A percentile compares a stretch with the other conserved stretches of the same genome.
Evolutionary conservation across 1,140 invertebrate genomes (phyloP).

Genomic region (Zaprionus ornatus): DNA sequence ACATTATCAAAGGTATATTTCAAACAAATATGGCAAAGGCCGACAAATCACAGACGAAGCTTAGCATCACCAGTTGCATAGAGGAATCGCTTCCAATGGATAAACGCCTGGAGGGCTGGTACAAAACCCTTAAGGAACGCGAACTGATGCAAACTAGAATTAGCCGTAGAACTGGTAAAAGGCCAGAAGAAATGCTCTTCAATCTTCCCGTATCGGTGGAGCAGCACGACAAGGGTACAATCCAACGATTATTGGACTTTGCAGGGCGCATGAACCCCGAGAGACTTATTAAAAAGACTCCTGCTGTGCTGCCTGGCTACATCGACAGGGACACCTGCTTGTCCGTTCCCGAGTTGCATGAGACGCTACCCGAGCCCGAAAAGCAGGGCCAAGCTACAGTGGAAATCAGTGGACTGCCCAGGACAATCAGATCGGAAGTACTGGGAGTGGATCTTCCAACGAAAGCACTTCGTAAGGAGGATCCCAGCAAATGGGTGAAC

Average conservation of each 20-base stretch:
- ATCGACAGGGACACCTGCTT: constrained; percentile 13
- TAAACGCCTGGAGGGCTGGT: constrained; percentile 61
- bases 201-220: constrained; percentile 53
- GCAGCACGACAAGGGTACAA: constrained; percentile 53
- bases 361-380: constrained; percentile 65
- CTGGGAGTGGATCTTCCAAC: constrained; percentile 18
- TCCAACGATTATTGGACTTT: constrained; percentile 62
- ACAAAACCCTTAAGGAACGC: constrained; percentile 52
- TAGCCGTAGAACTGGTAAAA: constrained; percentile 29
- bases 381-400: background rate
- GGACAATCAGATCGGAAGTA: constrained; percentile 45
- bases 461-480: background rate
- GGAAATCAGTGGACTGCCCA: constrained; percentile 61
- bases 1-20: constrained; percentile 52
- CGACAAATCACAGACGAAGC: background rate
- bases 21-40: background rate
- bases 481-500: constrained; percentile 45
- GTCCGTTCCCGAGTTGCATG: constrained; percentile 26
- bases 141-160: constrained; percentile 47
- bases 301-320: constrained; percentile 4
- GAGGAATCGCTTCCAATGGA: constrained; percentile 52
- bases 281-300: background rate
- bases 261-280: constrained; percentile 62
- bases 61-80: background rate
- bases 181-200: constrained; percentile 55